Percentiles rank a stretch among this genome's conserved stretches.
phyloP scores from a whole-genome alignment of 2,113 vertebrate species.

The Pycnonotus jocosus region DNA sequence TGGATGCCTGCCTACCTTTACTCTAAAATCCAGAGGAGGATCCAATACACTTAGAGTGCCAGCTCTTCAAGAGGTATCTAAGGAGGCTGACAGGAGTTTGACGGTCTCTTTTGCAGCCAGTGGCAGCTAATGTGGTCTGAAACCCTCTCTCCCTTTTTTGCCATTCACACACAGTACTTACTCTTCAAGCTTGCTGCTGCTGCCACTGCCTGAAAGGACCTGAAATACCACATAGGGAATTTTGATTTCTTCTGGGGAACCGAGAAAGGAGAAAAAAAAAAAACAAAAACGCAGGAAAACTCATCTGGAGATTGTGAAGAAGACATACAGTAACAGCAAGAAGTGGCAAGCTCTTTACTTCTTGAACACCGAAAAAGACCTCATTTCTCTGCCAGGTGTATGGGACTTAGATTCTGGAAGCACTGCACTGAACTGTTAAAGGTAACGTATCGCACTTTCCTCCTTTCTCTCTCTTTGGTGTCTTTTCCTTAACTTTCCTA shows the following conservation, averaged over 20 bases:
- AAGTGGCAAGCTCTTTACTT: constrained; percentile 49
- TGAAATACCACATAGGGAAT: constrained; percentile 67
- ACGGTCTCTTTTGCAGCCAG: constrained; percentile 69
- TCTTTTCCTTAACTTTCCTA: not conserved
- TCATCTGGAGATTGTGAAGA: constrained; percentile 68
- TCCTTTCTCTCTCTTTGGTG: not conserved
- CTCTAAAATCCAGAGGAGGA: constrained; percentile 71
- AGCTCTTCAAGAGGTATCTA: constrained; percentile 73
- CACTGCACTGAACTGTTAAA: constrained; percentile 69
- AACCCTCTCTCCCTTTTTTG: constrained; percentile 65
- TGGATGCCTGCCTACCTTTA: constrained; percentile 78
- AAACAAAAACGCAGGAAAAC: constrained; percentile 29
- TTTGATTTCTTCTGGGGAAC: constrained; percentile 54
- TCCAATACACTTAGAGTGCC: constrained; percentile 68
- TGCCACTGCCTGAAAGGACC: constrained; percentile 72
- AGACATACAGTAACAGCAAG: constrained; percentile 20
- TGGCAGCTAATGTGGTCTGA: constrained; percentile 69
- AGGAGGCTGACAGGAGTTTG: constrained; percentile 71
- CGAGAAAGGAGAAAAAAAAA: not conserved
- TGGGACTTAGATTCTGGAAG: constrained; percentile 73
- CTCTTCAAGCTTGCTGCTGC: constrained; percentile 66
- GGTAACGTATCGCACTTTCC: constrained; percentile 49
- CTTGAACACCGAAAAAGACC: constrained; percentile 35
- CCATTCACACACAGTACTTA: constrained; percentile 58
- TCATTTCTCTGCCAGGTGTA: constrained; percentile 64